Conservation (phyloP, 2,888 invertebrate genomes). For the Ophion slaviceki region DNA sequence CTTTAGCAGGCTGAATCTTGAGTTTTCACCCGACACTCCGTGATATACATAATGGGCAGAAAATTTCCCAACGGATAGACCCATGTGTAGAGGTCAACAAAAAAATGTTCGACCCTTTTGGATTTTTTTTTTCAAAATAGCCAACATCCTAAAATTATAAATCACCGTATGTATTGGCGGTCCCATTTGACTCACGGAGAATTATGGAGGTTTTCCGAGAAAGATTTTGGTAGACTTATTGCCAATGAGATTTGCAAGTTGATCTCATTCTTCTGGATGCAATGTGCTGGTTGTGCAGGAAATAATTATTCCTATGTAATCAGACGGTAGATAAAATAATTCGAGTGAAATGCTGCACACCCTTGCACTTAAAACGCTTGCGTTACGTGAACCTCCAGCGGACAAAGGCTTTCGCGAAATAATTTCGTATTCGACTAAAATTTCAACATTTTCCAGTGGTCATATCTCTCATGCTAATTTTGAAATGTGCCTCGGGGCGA, state of each 20-base stretch:
- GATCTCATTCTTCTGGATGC: neutral
- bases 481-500: conserved; percentile 11
- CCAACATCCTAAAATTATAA: no score
- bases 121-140: no score
- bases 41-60: no score
- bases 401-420: conserved; percentile 12
- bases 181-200: no score
- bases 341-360: neutral
- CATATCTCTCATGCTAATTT: conserved; percentile 59
- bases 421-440: conserved; percentile 11
- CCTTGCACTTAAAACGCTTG: neutral
- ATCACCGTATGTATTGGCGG: no score
- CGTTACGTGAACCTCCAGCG: neutral
- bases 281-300: no score
- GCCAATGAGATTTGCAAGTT: neutral
- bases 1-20: neutral
- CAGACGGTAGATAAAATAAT: conserved; percentile 21
- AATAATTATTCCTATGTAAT: neutral
- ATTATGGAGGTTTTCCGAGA: no score
- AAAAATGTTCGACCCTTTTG: neutral
- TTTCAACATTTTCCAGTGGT: neutral
- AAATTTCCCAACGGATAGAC: neutral
- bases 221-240: neutral
- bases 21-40: no score
- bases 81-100: neutral